A percentile compares a stretch with the other conserved stretches of the same genome.
phyloP scores from a whole-genome alignment of 1,140 invertebrate species.

The Grapholita molesta region DNA sequence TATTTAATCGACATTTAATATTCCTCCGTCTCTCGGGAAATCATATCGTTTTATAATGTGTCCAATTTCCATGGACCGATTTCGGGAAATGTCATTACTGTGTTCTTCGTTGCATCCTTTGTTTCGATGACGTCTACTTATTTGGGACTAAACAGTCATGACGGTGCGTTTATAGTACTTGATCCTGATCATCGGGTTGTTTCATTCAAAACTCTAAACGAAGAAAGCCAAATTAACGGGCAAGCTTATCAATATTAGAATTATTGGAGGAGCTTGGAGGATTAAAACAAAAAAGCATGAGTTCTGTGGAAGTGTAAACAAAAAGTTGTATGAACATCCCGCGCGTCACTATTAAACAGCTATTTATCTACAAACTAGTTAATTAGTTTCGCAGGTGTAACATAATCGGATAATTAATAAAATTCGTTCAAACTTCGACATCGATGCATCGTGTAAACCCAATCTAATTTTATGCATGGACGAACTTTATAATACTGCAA shows the following conservation, averaged over 20 bases:
- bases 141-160: too few species aligned
- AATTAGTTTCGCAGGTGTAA: neutral
- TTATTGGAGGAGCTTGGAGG: too few species aligned
- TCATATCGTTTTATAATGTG: constrained; percentile 2
- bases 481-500: neutral
- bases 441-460: neutral
- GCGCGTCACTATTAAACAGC: neutral
- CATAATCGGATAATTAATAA: neutral
- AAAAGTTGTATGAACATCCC: too few species aligned
- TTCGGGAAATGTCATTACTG: neutral
- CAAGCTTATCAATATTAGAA: too few species aligned
- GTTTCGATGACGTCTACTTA: neutral
- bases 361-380: neutral
- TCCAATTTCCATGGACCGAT: neutral
- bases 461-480: neutral
- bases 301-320: too few species aligned
- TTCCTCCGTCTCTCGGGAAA: neutral
- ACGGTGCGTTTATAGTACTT: too few species aligned
- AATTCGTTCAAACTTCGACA: neutral
- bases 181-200: too few species aligned
- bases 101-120: neutral
- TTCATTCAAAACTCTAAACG: too few species aligned
- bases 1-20: constrained; percentile 17
- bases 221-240: too few species aligned
- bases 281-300: too few species aligned